Conservation (phyloP, 64 coral and sea anemone genomes). For the Pachyseris speciosa region DNA sequence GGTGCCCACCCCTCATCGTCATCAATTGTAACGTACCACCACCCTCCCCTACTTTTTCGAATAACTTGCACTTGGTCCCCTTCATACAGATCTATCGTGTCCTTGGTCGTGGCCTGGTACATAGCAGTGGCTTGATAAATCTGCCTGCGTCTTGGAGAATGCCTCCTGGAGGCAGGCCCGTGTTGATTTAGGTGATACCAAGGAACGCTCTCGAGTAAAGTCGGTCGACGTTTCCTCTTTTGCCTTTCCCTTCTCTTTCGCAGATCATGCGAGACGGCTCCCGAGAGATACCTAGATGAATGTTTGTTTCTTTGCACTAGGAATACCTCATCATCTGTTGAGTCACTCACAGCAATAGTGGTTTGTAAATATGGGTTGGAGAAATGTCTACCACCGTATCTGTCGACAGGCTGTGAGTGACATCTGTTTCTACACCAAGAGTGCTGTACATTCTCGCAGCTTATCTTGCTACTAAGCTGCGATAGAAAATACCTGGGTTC, state of each 20-base stretch:
- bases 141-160: neutral
- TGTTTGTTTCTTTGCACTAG: too few species aligned
- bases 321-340: neutral
- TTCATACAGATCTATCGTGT: neutral
- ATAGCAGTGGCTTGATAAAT: neutral
- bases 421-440: neutral
- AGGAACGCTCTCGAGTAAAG: too few species aligned
- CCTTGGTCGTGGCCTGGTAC: neutral
- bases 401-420: neutral
- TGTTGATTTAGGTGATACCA: too few species aligned
- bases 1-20: neutral
- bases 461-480: neutral
- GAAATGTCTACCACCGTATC: neutral
- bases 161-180: too few species aligned
- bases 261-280: neutral
- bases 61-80: slow-evolving; percentile 1
- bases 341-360: neutral
- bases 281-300: neutral
- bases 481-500: neutral
- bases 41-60: slow-evolving; percentile 2
- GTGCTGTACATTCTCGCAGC: neutral
- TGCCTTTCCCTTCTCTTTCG: neutral
- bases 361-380: neutral
- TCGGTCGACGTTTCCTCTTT: neutral
- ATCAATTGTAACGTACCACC: slow-evolving; percentile 13